Percentiles rank a stretch among this genome's conserved stretches.
phyloP scores from a whole-genome alignment of 1,140 invertebrate species.

The Spodoptera litura region DNA sequence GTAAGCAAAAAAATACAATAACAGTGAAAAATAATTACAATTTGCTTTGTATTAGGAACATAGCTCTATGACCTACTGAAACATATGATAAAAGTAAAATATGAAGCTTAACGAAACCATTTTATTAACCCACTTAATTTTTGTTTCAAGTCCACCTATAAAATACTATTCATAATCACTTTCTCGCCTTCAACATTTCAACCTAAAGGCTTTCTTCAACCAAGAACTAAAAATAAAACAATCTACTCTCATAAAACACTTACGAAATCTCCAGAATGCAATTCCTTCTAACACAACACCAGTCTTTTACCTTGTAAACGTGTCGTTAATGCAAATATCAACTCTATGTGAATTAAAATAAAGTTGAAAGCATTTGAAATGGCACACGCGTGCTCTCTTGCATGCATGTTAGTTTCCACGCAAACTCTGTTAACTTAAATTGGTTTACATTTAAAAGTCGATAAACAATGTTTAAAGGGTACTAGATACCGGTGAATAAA shows the following conservation, averaged over 20 bases:
- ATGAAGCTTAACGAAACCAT: no score
- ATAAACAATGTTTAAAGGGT: constrained; percentile 25
- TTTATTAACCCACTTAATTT: no score
- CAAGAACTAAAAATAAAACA: constrained; percentile 6
- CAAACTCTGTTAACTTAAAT: constrained; percentile 42
- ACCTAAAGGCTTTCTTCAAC: not conserved
- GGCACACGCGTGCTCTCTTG: constrained; percentile 24
- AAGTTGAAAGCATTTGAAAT: constrained; percentile 28
- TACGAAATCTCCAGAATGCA: constrained; percentile 18
- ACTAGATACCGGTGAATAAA: constrained; percentile 30
- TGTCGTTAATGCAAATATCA: constrained; percentile 24
- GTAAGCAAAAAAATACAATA: no score
- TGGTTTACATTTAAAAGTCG: constrained; percentile 46
- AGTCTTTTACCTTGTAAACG: constrained; percentile 1
- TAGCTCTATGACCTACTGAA: no score
- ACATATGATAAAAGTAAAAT: no score
- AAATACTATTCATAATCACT: not conserved
- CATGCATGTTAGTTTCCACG: constrained; percentile 34
- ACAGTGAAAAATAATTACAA: no score
- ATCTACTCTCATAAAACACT: constrained; percentile 24
- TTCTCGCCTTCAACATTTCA: not conserved
- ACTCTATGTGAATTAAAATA: constrained; percentile 6
- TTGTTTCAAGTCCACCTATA: no score
- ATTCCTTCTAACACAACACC: not conserved
- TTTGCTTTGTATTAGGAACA: no score